Conservation (phyloP, 1,140 invertebrate species). For the Leptinotarsa lineolata region DNA sequence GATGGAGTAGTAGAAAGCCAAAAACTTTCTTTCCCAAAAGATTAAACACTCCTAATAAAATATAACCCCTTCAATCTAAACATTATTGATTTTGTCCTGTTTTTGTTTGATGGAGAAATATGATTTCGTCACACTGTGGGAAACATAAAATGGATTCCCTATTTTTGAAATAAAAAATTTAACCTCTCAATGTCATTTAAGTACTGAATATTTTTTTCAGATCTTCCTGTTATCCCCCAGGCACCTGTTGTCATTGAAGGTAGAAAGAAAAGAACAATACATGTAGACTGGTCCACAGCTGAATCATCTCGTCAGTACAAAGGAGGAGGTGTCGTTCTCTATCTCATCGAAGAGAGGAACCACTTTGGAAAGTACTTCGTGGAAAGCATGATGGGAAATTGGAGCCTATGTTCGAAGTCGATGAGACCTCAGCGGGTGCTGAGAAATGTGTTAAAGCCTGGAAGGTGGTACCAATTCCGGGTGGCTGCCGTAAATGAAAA, state of each 20-base stretch:
- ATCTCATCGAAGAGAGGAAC: slow-evolving; percentile 63
- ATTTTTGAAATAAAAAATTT: too few relatives aligned
- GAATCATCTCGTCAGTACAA: slow-evolving; percentile 18
- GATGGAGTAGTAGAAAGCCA: too few relatives aligned
- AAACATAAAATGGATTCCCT: too few relatives aligned
- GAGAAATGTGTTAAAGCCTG: slow-evolving; percentile 65
- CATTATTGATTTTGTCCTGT: too few relatives aligned
- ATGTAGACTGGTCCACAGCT: slow-evolving; percentile 53
- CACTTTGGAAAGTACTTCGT: slow-evolving; percentile 60
- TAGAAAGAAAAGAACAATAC: slow-evolving; percentile 48
- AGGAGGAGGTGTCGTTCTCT: slow-evolving; percentile 49
- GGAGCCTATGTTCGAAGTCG: slow-evolving; percentile 56
- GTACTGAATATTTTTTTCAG: slow-evolving; percentile 39
- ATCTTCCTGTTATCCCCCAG: slow-evolving; percentile 57
- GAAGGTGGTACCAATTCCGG: slow-evolving; percentile 77
- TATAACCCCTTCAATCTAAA: too few relatives aligned
- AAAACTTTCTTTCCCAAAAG: too few relatives aligned
- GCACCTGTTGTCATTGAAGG: slow-evolving; percentile 53
- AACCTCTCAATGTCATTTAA: too few relatives aligned
- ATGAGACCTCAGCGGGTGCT: slow-evolving; percentile 60
- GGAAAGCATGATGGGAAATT: slow-evolving; percentile 59
- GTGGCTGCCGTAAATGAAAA: slow-evolving; percentile 72
- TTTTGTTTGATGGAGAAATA: too few relatives aligned
- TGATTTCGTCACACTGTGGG: too few relatives aligned
- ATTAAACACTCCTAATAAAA: too few relatives aligned